Base-by-base conservation (phyloP, 2,113 vertebrate genomes). In the Cheirogaleus medius region DNA sequence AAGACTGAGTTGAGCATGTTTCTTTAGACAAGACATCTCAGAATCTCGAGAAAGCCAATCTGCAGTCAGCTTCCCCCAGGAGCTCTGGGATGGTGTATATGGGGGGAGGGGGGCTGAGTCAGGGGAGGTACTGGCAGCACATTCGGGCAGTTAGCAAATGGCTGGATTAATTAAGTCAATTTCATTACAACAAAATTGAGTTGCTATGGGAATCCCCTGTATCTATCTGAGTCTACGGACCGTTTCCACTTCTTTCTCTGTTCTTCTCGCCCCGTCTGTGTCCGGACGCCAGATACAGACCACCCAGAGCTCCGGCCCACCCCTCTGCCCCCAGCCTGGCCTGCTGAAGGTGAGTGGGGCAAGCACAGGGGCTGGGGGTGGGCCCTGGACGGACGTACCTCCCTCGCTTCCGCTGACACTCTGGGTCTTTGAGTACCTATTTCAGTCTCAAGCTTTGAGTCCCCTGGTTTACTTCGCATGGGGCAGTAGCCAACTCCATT, bases 311-410 rank as follows among this genome's bases (percentile, higher is more conserved):
- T 71, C 17, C 64, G 27, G 23, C 1, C 80, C 56, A 64, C 25
- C 4, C 47, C 77, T 68, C 39, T 6, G 23, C 74, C 23, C 8
- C 25, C 34, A 14, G 21, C 11, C 8, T 0, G 1, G 42, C 44
- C 42, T 23, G 6, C 39, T 15, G 20, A 17, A 8, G 88, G 95
- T 97, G 54, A 97, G 97, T 95, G 44, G 42, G 5, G 0, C 42
- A 25, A 47, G 13, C 12, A 6, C 4, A 1, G 49, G 47, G 39
- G 42, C 3, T 32, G 39, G 39, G 58, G 29, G 15, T 9, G 37
- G 47, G 20, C 12, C 49, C 6, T n/a, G n/a, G n/a, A 10, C 12
- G 5, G 20, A 29, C 27, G 1, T 1, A 12, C 17, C 1, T 49
- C 11, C 47, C 63, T 37, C 14, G 5, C 34, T 77, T 77, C 52